phyloP scores from a whole-genome alignment of 1,140 invertebrate genomes.

The Calliopsis andreniformis region DNA sequence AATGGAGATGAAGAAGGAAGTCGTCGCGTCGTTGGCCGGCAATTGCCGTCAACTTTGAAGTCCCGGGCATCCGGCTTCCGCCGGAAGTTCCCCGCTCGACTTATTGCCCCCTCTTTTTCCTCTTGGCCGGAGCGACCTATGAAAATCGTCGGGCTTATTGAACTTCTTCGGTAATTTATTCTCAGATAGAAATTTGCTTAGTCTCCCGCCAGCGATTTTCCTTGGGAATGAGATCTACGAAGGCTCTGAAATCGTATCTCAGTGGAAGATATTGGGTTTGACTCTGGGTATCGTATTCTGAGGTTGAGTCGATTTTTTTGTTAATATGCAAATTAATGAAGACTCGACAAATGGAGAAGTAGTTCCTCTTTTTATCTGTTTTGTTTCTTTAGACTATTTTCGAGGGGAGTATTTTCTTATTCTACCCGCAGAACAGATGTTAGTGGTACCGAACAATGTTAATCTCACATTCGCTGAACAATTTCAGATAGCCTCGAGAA shows the following conservation, averaged over 20 bases:
- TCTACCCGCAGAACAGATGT: no score
- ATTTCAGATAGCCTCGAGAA: not conserved
- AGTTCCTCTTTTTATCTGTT: no score
- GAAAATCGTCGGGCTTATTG: slow-evolving; percentile 26
- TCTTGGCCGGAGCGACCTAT: not conserved
- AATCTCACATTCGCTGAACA: not conserved
- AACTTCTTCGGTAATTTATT: slow-evolving; percentile 19
- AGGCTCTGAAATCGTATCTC: no score
- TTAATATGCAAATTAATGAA: no score
- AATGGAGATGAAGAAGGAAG: slow-evolving; percentile 22
- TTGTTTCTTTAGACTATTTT: no score
- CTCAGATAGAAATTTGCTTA: slow-evolving; percentile 22
- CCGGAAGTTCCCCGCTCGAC: slow-evolving; percentile 42
- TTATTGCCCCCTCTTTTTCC: slow-evolving; percentile 45
- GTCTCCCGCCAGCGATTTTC: not conserved
- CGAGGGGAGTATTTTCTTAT: no score
- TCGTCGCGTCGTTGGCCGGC: slow-evolving; percentile 58
- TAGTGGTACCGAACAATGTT: not conserved
- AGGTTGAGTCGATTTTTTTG: no score
- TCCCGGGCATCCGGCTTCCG: slow-evolving; percentile 47
- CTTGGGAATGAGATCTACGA: slow-evolving; percentile 1
- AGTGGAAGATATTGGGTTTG: no score
- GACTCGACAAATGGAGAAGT: no score
- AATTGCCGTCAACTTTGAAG: slow-evolving; percentile 64
- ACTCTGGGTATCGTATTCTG: no score